These are phyloP conservation scores for Cinclus cinclus DNA, from an alignment of 2,113 vertebrate genomes.

Conservation along the genomic window DNA sequence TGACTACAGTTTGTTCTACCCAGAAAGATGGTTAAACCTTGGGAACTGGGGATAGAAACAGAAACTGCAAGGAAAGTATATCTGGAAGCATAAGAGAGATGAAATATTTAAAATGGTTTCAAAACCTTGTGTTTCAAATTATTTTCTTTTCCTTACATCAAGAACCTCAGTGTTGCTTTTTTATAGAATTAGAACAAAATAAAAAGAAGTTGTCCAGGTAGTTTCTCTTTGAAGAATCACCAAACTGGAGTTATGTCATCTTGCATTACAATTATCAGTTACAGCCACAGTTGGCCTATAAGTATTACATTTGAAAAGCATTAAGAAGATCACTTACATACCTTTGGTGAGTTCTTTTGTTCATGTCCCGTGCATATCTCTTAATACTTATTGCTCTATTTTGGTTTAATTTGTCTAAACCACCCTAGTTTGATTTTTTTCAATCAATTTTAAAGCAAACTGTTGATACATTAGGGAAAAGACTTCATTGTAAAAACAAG, in stretches of 20 bases:
- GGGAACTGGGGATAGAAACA: neutral
- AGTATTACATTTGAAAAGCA: conserved; percentile 16
- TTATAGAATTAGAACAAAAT: conserved; percentile 28
- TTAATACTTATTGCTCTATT: neutral
- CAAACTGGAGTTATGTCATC: conserved; percentile 1
- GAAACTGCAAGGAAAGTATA: neutral
- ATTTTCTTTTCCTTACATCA: neutral
- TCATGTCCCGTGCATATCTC: neutral
- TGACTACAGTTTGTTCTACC: neutral
- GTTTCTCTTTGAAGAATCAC: conserved; percentile 30
- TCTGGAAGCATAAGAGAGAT: neutral
- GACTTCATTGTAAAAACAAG: neutral
- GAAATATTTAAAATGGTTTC: neutral
- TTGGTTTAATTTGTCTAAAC: neutral
- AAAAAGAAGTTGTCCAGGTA: conserved; percentile 11
- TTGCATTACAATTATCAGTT: conserved; percentile 19
- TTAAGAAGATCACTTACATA: conserved; percentile 8
- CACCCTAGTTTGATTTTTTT: neutral
- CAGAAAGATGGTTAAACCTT: neutral
- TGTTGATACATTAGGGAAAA: neutral
- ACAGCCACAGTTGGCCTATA: neutral
- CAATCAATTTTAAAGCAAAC: conserved; percentile 25
- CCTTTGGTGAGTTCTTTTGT: conserved; percentile 13
- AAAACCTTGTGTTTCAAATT: neutral
- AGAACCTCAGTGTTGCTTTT: neutral